Evolutionary conservation across 2,113 vertebrate genomes (phyloP).

Genomic region (Agapornis roseicollis): DNA sequence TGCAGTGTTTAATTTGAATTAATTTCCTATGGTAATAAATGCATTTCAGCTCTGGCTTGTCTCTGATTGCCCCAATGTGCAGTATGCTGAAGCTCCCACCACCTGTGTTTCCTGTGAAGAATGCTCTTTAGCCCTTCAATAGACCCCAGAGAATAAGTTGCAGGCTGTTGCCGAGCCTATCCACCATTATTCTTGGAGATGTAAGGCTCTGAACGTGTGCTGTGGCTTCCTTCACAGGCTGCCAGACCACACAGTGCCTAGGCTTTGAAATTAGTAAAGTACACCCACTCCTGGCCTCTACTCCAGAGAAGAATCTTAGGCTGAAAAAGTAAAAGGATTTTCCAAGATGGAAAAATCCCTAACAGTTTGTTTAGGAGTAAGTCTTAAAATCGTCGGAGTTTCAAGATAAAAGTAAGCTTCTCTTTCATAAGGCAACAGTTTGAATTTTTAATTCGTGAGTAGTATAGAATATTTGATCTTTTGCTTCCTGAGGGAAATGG

Average conservation of each 20-base stretch:
- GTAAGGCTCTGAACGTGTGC: neutral
- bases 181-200: neutral
- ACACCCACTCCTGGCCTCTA: neutral
- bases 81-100: neutral
- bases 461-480: slow-evolving; percentile 19
- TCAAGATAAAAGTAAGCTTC: slow-evolving; percentile 8
- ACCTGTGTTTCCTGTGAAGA: neutral
- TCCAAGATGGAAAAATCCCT: neutral
- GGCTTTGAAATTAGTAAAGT: neutral
- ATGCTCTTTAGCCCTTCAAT: neutral
- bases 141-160: neutral
- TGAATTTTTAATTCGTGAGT: slow-evolving; percentile 19
- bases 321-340: neutral
- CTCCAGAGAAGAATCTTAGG: neutral
- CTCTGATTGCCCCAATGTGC: neutral
- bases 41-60: neutral
- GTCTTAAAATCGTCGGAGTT: neutral
- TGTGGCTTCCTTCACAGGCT: neutral
- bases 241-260: neutral
- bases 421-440: neutral
- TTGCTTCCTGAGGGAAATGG: slow-evolving; percentile 11
- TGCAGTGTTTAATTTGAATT: slow-evolving; percentile 23
- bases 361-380: neutral
- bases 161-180: neutral
- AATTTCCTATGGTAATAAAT: slow-evolving; percentile 11